These are phyloP conservation scores for Limnephilus lunatus DNA, from an alignment of 2,888 invertebrate genomes.

Conservation along the genomic window DNA sequence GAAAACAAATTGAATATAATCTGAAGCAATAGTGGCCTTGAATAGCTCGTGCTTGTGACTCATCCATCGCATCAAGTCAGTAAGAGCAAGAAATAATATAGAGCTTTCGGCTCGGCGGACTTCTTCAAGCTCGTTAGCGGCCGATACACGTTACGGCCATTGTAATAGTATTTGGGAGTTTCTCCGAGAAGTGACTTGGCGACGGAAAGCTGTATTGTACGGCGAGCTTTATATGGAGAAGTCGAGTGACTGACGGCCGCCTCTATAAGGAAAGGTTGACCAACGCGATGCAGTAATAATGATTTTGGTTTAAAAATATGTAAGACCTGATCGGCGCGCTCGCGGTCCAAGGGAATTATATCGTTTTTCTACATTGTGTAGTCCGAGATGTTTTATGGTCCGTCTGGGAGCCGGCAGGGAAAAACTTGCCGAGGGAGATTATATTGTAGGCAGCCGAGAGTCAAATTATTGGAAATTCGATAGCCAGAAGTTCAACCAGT, in stretches of 20 bases:
- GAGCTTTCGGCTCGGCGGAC: not conserved
- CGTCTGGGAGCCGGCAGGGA: slow-evolving; percentile 13
- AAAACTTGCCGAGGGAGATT: not conserved
- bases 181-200: slow-evolving; percentile 9
- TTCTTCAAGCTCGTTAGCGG: slow-evolving; percentile 34
- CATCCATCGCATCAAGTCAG: not conserved
- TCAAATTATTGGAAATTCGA: not conserved
- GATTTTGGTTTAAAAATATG: slow-evolving; percentile 38
- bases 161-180: slow-evolving; percentile 32
- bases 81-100: not conserved
- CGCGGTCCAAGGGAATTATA: slow-evolving; percentile 39
- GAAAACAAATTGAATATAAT: not conserved
- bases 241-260: slow-evolving; percentile 29
- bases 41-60: not conserved
- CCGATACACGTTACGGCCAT: not conserved
- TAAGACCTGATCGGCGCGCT: slow-evolving; percentile 14
- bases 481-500: not conserved
- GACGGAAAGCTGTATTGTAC: slow-evolving; percentile 13
- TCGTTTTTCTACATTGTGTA: slow-evolving; percentile 40
- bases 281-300: slow-evolving; percentile 40
- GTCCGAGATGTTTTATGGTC: slow-evolving; percentile 8
- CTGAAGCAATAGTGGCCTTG: not conserved
- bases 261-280: slow-evolving; percentile 41
- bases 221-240: slow-evolving; percentile 31
- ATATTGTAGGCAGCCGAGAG: not conserved